These are phyloP conservation scores for Gibbula magus DNA, from an alignment of 2,888 invertebrate species.

Conservation along the genomic window DNA sequence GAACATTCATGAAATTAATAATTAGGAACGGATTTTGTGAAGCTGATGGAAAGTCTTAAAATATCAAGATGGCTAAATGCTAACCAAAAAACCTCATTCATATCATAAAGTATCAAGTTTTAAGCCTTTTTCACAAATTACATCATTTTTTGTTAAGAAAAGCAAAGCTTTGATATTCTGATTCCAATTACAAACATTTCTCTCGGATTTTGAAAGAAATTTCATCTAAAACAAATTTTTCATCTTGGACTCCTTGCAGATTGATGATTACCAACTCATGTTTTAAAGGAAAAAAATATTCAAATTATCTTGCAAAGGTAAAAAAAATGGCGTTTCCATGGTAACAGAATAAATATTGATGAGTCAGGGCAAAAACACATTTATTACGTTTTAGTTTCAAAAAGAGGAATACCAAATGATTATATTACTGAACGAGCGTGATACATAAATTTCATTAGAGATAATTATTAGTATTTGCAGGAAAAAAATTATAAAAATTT, in stretches of 20 bases:
- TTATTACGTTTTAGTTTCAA: background rate
- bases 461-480: too few relatives aligned
- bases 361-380: constrained; percentile 3
- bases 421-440: background rate
- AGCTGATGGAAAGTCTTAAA: too few relatives aligned
- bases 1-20: too few relatives aligned
- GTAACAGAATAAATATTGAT: constrained; percentile 21
- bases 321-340: background rate
- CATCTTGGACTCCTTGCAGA: background rate
- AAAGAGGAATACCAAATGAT: background rate
- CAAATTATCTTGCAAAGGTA: constrained; percentile 17
- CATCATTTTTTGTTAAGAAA: background rate
- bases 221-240: background rate
- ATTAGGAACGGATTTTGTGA: too few relatives aligned
- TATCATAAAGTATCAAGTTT: too few relatives aligned
- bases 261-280: background rate
- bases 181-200: constrained; percentile 17
- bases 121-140: too few relatives aligned
- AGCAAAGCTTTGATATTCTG: constrained; percentile 10
- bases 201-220: background rate
- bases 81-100: too few relatives aligned
- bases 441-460: too few relatives aligned
- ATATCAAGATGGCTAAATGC: too few relatives aligned
- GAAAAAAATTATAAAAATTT: too few relatives aligned
- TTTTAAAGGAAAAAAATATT: background rate